phyloP scores from a whole-genome alignment of 2,113 vertebrate genomes.

The Tenebrosternarchus preto region DNA sequence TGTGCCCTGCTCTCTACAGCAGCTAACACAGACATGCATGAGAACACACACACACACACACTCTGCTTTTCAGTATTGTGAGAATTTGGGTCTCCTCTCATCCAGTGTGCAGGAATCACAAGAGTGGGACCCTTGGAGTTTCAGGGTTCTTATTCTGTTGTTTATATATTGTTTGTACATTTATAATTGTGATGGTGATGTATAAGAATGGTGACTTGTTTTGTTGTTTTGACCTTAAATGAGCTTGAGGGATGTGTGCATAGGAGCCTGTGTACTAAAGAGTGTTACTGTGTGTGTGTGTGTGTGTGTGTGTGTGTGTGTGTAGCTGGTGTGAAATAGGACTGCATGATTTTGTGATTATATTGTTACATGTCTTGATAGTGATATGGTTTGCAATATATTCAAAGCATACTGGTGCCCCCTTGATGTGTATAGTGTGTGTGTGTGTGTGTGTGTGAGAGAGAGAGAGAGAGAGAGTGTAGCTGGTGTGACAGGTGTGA shows the following conservation, averaged over 20 bases:
- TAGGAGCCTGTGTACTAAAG: neutral
- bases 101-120: too few relatives aligned
- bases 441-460: too few relatives aligned
- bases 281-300: too few relatives aligned
- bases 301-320: slow-evolving; percentile 5
- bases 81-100: too few relatives aligned
- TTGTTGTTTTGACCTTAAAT: neutral
- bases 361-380: too few relatives aligned
- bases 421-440: too few relatives aligned
- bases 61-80: neutral
- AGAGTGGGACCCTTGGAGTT: neutral
- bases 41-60: neutral
- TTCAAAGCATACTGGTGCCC: too few relatives aligned
- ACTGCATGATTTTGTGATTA: too few relatives aligned
- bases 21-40: neutral
- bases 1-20: neutral
- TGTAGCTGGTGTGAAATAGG: neutral
- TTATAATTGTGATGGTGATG: neutral
- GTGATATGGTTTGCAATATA: too few relatives aligned
- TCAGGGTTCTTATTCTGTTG: neutral
- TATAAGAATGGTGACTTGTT: neutral
- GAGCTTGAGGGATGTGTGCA: neutral
- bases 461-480: too few relatives aligned
- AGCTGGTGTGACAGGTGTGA: too few relatives aligned
- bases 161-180: neutral